Base-by-base conservation (phyloP, 1,140 invertebrate genomes). In the Elymnias hypermnestra region DNA sequence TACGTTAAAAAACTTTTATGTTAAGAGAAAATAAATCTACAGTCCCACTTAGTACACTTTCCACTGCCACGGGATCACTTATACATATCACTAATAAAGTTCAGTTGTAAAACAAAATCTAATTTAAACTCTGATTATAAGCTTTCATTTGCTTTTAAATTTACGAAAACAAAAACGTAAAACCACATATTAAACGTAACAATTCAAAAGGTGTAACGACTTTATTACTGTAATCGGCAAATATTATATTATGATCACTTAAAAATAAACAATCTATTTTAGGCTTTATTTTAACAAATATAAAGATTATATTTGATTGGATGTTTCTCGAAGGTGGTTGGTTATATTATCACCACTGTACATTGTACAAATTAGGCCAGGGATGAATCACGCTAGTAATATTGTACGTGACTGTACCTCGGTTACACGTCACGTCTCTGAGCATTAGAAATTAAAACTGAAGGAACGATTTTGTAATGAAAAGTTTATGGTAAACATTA, bases 371-470 rank as follows among this genome's bases (percentile, higher is more conserved):
- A 52, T 52, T 52, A 52, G 49, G 49, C 19, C 42, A 45, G 36
- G 42, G 49, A 52, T 45, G 49, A 52, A 52, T 52, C 49, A 40
- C 49, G 42, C 42, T 45, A 52, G 49, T 52, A 52, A 52, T 52
- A 52, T 52, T 36, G 42, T 44, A 52, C 49, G 49, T 52, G 49
- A 52, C 49, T 52, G 41, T 52, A 52, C 49, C 49, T 52, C 22
- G 10, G 41, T 28, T 26, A 40, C 42, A 35, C 21, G 28, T 52
- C 49, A 52, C 49, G 49, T 52, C 25, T 36, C 22, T 28, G 43
- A 23, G 49, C 41, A 35, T 52, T 52, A 52, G 49, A 45, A 52
- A 52, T 52, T 52, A 52, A 52, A 52, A 52, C 29, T 52, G 49
- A 45, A 52, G 43, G 41, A 40, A 52, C 37, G 25, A 13, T 47